Evolutionary conservation across 2,888 invertebrate genomes (phyloP), one percentile per base, ranked within the genome.

Genomic region (Steromphala cineraria): DNA sequence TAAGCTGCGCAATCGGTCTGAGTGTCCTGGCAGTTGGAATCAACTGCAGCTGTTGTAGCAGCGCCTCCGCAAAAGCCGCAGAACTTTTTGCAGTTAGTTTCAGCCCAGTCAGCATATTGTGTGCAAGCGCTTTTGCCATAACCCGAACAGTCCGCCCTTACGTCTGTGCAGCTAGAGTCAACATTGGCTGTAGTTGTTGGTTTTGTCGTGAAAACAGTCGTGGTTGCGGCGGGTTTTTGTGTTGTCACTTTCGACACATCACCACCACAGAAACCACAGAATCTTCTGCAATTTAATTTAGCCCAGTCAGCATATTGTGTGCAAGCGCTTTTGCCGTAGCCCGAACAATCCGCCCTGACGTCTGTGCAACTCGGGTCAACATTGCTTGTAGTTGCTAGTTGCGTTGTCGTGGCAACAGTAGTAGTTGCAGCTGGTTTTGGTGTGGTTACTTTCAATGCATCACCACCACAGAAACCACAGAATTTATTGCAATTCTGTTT

Each of bases 51-150:
- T 52, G 77, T 52, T 24, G 79, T 81, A 55, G 82, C 80, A 8
- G 75, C n/a, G 19, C 80, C 83, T n/a, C n/a, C 55, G 82, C 88
- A 88, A 17, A 87, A 71, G 46, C 84, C 84, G 81, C 88, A 88
- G 80, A 83, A 86, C 7, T 56, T 78, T 75, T 81, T 77, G 78
- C 88, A 88, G 78, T 87, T 78, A 36, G 67, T 40, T 19, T 81
- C 67, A 0, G 88, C 80, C 88, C 88, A 88, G 1, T 80, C 81
- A 67, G 77, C 75, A 56, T 86, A 88, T 15, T 80, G 81, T 0
- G 84, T 84, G 80, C 88, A 88, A 1, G 85, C 79, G 31, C 79
- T 80, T 21, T 79, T 81, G 15, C 83, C 86, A 52, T 87, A 87
- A 0, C 62, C 79, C n/a, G 82, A 83, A 81, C 88, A 88, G 53